These are phyloP conservation scores for Sarcophaga bullata DNA, from an alignment of 1,140 invertebrate species.

Conservation along the genomic window DNA sequence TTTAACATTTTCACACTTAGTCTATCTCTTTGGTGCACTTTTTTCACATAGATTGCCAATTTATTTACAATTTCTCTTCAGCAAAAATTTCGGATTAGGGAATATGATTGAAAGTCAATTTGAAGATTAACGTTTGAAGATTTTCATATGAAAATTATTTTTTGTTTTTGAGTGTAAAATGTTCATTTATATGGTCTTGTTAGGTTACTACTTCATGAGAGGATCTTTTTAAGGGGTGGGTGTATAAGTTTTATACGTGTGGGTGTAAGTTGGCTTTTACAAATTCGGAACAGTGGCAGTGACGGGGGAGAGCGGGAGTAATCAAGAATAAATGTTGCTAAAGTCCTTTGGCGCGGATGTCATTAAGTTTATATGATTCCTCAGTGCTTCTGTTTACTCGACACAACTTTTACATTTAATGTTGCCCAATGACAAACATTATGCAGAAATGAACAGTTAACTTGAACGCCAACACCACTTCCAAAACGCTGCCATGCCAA, in stretches of 20 bases:
- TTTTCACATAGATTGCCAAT: too few relatives aligned
- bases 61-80: too few relatives aligned
- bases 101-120: too few relatives aligned
- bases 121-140: too few relatives aligned
- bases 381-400: constrained; percentile 28
- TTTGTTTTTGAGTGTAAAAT: too few relatives aligned
- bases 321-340: neutral
- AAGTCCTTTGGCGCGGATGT: constrained; percentile 20
- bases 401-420: constrained; percentile 38
- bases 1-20: too few relatives aligned
- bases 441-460: constrained; percentile 23
- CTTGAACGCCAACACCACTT: neutral
- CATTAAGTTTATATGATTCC: constrained; percentile 40
- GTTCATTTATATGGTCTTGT: too few relatives aligned
- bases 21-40: too few relatives aligned
- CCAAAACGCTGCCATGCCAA: neutral
- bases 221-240: neutral
- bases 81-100: too few relatives aligned
- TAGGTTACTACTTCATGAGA: neutral
- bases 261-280: neutral
- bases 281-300: neutral
- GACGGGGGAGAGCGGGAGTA: too few relatives aligned
- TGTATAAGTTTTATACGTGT: neutral
- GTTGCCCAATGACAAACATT: constrained; percentile 40
- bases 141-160: too few relatives aligned